These are phyloP conservation scores for Plebejus anna DNA, from an alignment of 2,888 invertebrate species.

Conservation along the genomic window DNA sequence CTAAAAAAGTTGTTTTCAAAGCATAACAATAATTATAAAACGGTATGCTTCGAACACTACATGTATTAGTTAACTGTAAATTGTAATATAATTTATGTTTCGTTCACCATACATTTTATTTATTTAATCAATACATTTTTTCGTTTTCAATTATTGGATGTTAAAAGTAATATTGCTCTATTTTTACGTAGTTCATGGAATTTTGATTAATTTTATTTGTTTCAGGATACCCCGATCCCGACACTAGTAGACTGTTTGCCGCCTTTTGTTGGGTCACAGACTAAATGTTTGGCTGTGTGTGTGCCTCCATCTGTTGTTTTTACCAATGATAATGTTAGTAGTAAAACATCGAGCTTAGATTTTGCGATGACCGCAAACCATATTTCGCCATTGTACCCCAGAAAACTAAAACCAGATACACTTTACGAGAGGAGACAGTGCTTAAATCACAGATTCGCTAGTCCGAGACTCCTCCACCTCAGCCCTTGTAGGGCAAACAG, in stretches of 20 bases:
- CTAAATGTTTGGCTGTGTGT: conserved; percentile 49
- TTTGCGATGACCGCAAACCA: conserved; percentile 51
- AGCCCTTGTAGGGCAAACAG: conserved; percentile 81
- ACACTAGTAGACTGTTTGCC: conserved; percentile 43
- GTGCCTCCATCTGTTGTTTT: conserved; percentile 53
- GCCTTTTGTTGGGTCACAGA: conserved; percentile 39
- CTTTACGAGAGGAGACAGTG: conserved; percentile 67
- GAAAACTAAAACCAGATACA: conserved; percentile 61
- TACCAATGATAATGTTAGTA: conserved; percentile 48
- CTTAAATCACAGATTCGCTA: conserved; percentile 65
- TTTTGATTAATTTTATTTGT: conserved; percentile 38
- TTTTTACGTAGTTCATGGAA: neutral
- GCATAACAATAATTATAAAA: no score
- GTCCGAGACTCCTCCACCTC: conserved; percentile 77
- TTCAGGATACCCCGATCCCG: conserved; percentile 62
- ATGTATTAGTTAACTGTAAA: no score
- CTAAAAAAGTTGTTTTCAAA: no score
- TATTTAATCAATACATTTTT: neutral
- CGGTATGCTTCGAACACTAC: no score
- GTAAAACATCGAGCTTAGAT: conserved; percentile 49
- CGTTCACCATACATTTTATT: neutral
- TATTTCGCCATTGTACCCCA: conserved; percentile 62
- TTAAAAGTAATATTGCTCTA: neutral
- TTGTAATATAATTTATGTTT: neutral
- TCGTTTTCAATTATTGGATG: neutral